Evolutionary conservation across 1,140 invertebrate genomes (phyloP).

Genomic region (Drosophila teissieri): DNA sequence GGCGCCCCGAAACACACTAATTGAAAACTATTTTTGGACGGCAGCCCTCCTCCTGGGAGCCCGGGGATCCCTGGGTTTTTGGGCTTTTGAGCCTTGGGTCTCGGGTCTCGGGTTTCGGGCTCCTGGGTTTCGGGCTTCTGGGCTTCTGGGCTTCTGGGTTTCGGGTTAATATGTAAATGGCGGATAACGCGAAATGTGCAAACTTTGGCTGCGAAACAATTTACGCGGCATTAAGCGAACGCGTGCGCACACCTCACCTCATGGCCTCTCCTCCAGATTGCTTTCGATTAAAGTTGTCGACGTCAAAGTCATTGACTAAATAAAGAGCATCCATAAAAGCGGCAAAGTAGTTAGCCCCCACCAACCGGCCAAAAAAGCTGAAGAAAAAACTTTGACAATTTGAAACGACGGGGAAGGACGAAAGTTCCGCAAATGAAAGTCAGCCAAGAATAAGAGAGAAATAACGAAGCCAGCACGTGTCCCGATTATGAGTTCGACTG

Average conservation of each 20-base stretch:
- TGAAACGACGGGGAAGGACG: conserved; percentile 23
- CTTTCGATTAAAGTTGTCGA: conserved; percentile 79
- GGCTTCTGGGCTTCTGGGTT: conserved; percentile 26
- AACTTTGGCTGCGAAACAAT: conserved; percentile 80
- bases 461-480: conserved; percentile 77
- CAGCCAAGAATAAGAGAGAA: conserved; percentile 54
- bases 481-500: conserved; percentile 66
- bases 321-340: conserved; percentile 77
- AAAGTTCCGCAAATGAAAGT: conserved; percentile 51
- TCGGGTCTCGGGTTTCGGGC: not conserved
- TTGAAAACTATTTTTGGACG: conserved; percentile 81
- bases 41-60: conserved; percentile 18
- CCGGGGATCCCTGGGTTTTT: not conserved
- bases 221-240: conserved; percentile 80
- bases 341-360: conserved; percentile 65
- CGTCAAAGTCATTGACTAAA: conserved; percentile 82
- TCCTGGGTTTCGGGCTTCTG: not conserved
- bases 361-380: not conserved
- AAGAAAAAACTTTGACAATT: conserved; percentile 78
- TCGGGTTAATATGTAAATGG: conserved; percentile 80
- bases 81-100: conserved; percentile 1
- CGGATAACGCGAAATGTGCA: conserved; percentile 78
- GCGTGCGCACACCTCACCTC: conserved; percentile 73
- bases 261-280: conserved; percentile 43
- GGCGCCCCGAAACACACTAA: conserved; percentile 58